Conservation (phyloP, 92 coral and sea anemone species). For the Zoanthus solanderi region DNA sequence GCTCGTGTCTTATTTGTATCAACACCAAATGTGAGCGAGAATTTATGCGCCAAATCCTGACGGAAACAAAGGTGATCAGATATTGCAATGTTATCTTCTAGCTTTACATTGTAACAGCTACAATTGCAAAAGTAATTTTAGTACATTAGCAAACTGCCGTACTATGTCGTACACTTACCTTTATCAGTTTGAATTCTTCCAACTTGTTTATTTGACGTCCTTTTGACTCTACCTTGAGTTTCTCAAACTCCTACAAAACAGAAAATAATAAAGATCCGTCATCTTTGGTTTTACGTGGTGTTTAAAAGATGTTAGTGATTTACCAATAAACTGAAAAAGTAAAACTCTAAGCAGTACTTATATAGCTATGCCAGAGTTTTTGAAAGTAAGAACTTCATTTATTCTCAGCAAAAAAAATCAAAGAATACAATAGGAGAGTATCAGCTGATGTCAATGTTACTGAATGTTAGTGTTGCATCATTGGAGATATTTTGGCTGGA, state of each 20-base stretch:
- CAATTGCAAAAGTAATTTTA: too few species aligned
- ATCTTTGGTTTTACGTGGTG: too few species aligned
- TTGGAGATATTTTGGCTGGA: constrained; percentile 4
- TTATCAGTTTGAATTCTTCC: constrained; percentile 68
- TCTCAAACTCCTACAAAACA: constrained; percentile 70
- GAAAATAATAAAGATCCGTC: not conserved
- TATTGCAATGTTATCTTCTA: too few species aligned
- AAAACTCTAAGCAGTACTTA: too few species aligned
- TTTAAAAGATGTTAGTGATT: too few species aligned
- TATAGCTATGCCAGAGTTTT: too few species aligned
- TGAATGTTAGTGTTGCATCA: constrained; percentile 15
- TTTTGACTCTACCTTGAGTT: constrained; percentile 61
- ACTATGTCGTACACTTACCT: constrained; percentile 5
- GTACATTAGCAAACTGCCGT: too few species aligned
- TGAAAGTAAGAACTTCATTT: too few species aligned
- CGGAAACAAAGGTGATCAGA: not conserved
- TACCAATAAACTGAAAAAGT: too few species aligned
- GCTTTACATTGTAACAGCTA: too few species aligned
- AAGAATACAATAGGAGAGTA: not conserved
- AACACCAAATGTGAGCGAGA: constrained; percentile 90
- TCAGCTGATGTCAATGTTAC: constrained; percentile 15
- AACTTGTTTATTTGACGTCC: constrained; percentile 69
- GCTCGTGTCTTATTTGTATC: constrained; percentile 81
- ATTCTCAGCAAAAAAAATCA: too few species aligned
- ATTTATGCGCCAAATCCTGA: constrained; percentile 89